A percentile compares a stretch with the other conserved stretches of the same genome.
Evolutionary conservation across 2,797 vertebrate species (phyloP).

Genomic region (Chaetodon trifasciatus): DNA sequence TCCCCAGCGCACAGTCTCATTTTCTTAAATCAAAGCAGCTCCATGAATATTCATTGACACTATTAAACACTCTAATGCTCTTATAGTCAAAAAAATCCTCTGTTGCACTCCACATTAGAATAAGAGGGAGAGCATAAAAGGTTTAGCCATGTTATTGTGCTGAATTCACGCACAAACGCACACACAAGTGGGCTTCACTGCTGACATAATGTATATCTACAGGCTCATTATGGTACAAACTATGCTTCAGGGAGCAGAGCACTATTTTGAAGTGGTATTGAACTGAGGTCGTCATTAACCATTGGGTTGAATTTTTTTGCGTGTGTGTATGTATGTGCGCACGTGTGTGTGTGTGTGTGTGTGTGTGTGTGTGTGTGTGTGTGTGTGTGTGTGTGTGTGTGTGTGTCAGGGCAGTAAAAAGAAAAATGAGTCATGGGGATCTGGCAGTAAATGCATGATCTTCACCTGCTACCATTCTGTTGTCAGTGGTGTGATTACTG

Average conservation of each 20-base stretch:
- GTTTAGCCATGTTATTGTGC: neutral
- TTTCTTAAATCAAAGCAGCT: slow-evolving; percentile 25
- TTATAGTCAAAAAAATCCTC: slow-evolving; percentile 13
- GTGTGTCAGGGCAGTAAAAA: neutral
- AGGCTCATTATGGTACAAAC: slow-evolving; percentile 40
- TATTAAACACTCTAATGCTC: slow-evolving; percentile 44
- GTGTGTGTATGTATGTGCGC: neutral
- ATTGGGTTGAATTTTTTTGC: neutral
- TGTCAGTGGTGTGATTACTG: slow-evolving; percentile 47
- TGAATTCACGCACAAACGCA: slow-evolving; percentile 6
- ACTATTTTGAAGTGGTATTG: slow-evolving; percentile 25
- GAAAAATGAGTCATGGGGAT: neutral
- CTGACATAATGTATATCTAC: slow-evolving; percentile 5
- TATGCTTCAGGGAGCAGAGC: slow-evolving; percentile 23
- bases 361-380: neutral
- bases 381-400: neutral
- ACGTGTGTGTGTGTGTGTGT: neutral
- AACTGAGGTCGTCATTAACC: slow-evolving; percentile 6
- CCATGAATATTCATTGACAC: slow-evolving; percentile 20
- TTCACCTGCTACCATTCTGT: slow-evolving; percentile 39
- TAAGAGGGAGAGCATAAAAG: neutral
- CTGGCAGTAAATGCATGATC: slow-evolving; percentile 26
- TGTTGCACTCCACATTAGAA: slow-evolving; percentile 1
- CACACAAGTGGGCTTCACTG: slow-evolving; percentile 3
- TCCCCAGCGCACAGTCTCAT: slow-evolving; percentile 17